Evolutionary conservation across 53 echinoderm and acorn worm species (phyloP).

Genomic region (Hippasteria phrygiana): DNA sequence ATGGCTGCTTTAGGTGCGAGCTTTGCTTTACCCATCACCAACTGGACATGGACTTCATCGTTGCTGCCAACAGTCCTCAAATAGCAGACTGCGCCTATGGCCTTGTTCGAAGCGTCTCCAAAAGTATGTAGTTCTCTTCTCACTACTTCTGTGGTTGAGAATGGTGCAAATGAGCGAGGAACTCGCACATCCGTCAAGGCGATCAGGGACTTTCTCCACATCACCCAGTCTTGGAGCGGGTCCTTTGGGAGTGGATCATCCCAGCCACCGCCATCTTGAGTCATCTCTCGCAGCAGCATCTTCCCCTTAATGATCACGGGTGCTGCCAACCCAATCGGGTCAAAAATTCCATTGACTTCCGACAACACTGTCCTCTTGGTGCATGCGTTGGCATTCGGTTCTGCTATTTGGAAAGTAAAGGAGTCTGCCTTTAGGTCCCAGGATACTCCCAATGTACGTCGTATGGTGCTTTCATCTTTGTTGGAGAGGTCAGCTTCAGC

Average conservation of each 20-base stretch:
- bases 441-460: slow-evolving; percentile 47
- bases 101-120: too few relatives aligned
- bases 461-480: slow-evolving; percentile 56
- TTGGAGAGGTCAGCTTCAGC: slow-evolving; percentile 64
- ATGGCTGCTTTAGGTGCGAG: too few relatives aligned
- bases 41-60: too few relatives aligned
- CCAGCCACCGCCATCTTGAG: slow-evolving; percentile 29
- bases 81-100: too few relatives aligned
- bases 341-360: slow-evolving; percentile 57
- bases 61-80: too few relatives aligned
- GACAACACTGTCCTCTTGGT: slow-evolving; percentile 60
- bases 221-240: slow-evolving; percentile 56
- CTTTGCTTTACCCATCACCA: too few relatives aligned
- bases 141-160: slow-evolving; percentile 29
- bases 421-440: too few relatives aligned
- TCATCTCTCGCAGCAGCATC: slow-evolving; percentile 43
- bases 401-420: slow-evolving; percentile 21
- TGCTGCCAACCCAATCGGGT: slow-evolving; percentile 45
- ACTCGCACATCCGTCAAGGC: slow-evolving; percentile 53
- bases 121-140: too few relatives aligned
- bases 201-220: slow-evolving; percentile 65
- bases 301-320: slow-evolving; percentile 63
- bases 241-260: slow-evolving; percentile 31
- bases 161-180: slow-evolving; percentile 64
- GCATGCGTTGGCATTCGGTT: slow-evolving; percentile 11